Evolutionary conservation across 1,140 invertebrate species (phyloP), one percentile per base, ranked within the genome.

Genomic region (Zaprionus kolodkinae): DNA sequence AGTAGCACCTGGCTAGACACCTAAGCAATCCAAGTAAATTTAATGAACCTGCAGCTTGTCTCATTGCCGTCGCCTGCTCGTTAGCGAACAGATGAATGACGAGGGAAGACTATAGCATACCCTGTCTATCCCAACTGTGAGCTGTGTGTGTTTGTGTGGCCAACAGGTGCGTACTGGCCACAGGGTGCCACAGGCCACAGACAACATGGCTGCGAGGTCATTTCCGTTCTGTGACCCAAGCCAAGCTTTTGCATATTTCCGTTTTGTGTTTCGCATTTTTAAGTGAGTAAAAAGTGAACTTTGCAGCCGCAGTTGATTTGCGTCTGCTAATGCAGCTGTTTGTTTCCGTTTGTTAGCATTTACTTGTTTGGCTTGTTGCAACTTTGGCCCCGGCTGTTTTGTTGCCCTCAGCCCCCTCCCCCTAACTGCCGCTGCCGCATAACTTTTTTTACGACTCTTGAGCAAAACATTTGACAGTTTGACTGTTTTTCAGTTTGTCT

Each of bases 171-270:
- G 57, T 78, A 35, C 15, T 64, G 52, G 3, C 66, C 66, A 78
- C 74, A 72, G 52, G 52, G 54, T 71, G 40, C 35, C 15, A 38
- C n/a, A 45, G n/a, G n/a, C 21, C 40, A 43, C 40, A 43, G 43
- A 17, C 72, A 76, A 72, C 75, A 79, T 85, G 82, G 78, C 68
- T 71, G 73, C 70, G 9, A 17, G 45, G 17, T 80, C 80, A 83
- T 88, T 88, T 88, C 84, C 84, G 77, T 65, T 82, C n/a, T 60
- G 33, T 73, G 64, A 78, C 67, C 72, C 66, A 45, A 85, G 85
- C 76, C 63, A 45, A 89, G 85, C 76, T 79, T 89, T 74, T 89
- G 85, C 85, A 89, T 89, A 89, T 89, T 89, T 89, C 85, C 85
- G 85, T 85, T 81, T 74, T 88, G 85, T 79, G 85, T 85, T 81